Base-by-base conservation (phyloP, 2,888 invertebrate species). In the Vanessa cardui region DNA sequence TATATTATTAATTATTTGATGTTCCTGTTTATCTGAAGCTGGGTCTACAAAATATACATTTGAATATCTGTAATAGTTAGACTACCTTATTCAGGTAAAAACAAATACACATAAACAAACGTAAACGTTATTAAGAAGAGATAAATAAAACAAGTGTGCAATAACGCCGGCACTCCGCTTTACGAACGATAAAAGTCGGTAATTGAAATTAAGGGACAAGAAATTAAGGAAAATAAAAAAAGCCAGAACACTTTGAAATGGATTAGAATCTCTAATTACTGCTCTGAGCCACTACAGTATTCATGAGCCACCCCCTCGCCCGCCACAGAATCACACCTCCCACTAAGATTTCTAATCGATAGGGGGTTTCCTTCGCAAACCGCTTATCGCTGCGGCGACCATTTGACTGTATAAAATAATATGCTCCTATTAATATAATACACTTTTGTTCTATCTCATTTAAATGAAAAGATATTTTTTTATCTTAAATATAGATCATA, bases 241-340 rank as follows among this genome's bases (percentile, higher is more conserved):
- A 52, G 39, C 39, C 12, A 59, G 46, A 44, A 61, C 60, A 68
- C 58, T 61, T 61, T 64, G 15, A 61, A 64, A 64, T 58, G 64
- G 61, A 68, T 64, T 64, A 64, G 45, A 64, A 68, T 46, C 33
- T 46, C 31, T 68, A 64, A 68, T 64, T 64, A 64, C 64, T 52
- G 60, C 7, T 39, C 39, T 39, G 44, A 45, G 16, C 52, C 64
- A 39, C 60, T 58, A 39, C 59, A 50, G 50, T 61, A 64, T 68
- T 68, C 68, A 64, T 58, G 68, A 61, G 60, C 44, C 18, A 20
- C 26, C 16, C n/a, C 26, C n/a, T 0, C 7, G 4, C 39, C 6
- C 21, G 16, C 16, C 3, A 9, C 50, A 15, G 21, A 50, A 50
- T 20, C 39, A 18, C 9, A 8, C 62, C 6, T 26, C 21, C 44